Conservation (phyloP, 1,140 invertebrate genomes). For the Steinernema khuongi region DNA sequence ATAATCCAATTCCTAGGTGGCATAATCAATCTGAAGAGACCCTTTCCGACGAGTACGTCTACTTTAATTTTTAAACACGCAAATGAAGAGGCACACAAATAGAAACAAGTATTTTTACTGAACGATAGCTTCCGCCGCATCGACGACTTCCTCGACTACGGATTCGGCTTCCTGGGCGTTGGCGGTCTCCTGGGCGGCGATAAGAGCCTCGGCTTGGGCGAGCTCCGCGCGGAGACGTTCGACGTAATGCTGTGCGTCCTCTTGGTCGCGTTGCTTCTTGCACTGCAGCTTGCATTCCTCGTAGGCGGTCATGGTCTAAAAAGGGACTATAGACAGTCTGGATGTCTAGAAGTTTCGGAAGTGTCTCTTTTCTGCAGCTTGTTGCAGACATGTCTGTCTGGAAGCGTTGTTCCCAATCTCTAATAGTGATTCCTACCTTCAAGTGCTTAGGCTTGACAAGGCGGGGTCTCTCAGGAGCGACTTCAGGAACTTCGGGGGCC, state of each 20-base stretch:
- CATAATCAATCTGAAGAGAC: too few relatives aligned
- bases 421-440: not conserved
- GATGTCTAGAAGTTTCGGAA: too few relatives aligned
- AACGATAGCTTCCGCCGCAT: not conserved
- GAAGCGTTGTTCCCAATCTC: not conserved
- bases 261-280: conserved; percentile 12
- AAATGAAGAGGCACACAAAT: too few relatives aligned
- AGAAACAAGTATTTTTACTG: too few relatives aligned
- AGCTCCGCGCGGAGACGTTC: not conserved
- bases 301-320: conserved; percentile 10
- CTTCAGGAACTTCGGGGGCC: not conserved
- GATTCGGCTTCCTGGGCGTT: not conserved
- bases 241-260: not conserved
- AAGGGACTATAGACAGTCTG: too few relatives aligned
- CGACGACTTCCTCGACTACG: not conserved
- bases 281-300: conserved; percentile 6
- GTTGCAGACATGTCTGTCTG: not conserved
- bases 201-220: conserved; percentile 1
- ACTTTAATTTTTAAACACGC: too few relatives aligned
- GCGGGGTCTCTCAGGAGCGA: not conserved
- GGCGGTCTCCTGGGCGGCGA: not conserved
- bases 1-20: too few relatives aligned
- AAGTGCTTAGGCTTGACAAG: not conserved
- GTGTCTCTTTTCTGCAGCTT: too few relatives aligned
- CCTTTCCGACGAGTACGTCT: too few relatives aligned